Evolutionary conservation across 92 coral and sea anemone genomes (phyloP), one percentile per base, ranked within the genome.

Genomic region (Metridium senile): DNA sequence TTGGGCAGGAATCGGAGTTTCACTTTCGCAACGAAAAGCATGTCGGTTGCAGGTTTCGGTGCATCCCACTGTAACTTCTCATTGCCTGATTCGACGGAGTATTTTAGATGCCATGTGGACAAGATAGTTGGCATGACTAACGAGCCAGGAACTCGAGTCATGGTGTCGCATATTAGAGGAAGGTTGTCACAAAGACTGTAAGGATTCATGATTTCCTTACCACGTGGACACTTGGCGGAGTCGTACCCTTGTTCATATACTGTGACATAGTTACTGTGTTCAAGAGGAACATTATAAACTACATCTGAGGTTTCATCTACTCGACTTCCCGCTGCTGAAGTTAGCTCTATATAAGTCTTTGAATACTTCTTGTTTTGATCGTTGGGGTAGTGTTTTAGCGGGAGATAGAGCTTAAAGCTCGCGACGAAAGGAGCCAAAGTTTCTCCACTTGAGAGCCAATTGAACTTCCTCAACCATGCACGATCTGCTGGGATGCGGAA

Each of bases 121-220:
- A 86, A 72, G 43, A 74, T 75, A 21, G 90, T 86, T 45, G 90
- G 90, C 81, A 74, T 63, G n/a, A 81, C 31, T 21, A 54, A 9
- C 16, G 59, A 54, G 11, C 71, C 68, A 45, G 85, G 66, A 20
- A 74, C 72, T 25, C 81, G 33, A 17, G 59, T 45, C 45, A 25
- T 82, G 35, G 66, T 74, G 71, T 86, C 87, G 28, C 87, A 86
- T 34, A 86, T 26, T 1, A 26, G 46, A 11, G 87, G 90, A 10
- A 86, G 87, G 45, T 72, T 82, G 29, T 82, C 47, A 33, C 90
- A 81, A 9, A 72, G 77, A 67, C 82, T 62, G 78, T 86, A 86
- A 30, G 90, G 90, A 70, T 86, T 81, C 31, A 28, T 0, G 20
- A 76, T 51, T 25, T 82, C 87, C 66, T 68, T 74, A 26, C 68